Conservation (phyloP, 2,888 invertebrate species). For the Ellobium chinense region DNA sequence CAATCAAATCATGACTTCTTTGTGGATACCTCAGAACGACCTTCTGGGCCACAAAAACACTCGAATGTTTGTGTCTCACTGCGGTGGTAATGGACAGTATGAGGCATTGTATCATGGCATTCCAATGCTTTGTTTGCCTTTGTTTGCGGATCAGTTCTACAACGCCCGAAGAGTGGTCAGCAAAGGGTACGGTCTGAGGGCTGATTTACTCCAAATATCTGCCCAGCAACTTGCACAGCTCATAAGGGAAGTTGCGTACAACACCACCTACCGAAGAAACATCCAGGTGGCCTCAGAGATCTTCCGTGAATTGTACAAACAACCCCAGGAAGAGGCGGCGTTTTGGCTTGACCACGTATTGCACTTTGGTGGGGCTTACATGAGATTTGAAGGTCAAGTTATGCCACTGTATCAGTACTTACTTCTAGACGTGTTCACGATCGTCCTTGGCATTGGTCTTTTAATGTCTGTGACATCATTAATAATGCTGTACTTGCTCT, state of each 20-base stretch:
- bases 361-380: constrained; percentile 57
- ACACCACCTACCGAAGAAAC: constrained; percentile 25
- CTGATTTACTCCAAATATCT: constrained; percentile 25
- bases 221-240: constrained; percentile 11
- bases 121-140: constrained; percentile 58
- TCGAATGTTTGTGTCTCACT: constrained; percentile 61
- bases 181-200: constrained; percentile 44
- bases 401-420: constrained; percentile 58
- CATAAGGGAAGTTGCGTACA: constrained; percentile 19
- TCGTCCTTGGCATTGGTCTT: neutral
- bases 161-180: constrained; percentile 50
- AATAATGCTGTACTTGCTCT: too few species aligned
- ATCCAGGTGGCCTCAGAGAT: constrained; percentile 36
- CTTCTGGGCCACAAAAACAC: constrained; percentile 56
- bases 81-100: constrained; percentile 62
- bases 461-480: neutral
- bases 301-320: constrained; percentile 19
- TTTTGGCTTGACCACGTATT: constrained; percentile 65
- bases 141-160: constrained; percentile 51
- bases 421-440: constrained; percentile 51
- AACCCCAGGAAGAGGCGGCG: constrained; percentile 52
- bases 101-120: constrained; percentile 63
- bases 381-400: constrained; percentile 52
- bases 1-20: constrained; percentile 47
- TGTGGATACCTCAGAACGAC: constrained; percentile 63